These are phyloP conservation scores for Anguilla megastoma DNA, from an alignment of 2,797 vertebrate genomes.

Conservation along the genomic window DNA sequence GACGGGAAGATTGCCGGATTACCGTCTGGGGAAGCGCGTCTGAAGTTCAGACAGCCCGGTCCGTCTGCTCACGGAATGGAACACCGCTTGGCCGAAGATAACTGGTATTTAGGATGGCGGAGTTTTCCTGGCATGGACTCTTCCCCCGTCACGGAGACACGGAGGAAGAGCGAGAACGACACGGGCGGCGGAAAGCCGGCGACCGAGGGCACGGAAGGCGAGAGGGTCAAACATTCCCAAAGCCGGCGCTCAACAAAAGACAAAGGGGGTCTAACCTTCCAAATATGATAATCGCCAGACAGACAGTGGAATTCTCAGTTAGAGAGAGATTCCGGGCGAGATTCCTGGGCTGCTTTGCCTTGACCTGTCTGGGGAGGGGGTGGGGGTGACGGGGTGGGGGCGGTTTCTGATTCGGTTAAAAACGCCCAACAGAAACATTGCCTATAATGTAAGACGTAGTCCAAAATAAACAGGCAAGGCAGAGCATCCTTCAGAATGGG, in stretches of 20 bases:
- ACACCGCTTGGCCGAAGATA: constrained; percentile 56
- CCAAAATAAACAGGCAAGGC: constrained; percentile 62
- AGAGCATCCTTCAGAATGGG: constrained; percentile 57
- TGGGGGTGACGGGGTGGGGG: constrained; percentile 28
- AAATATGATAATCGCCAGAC: constrained; percentile 20
- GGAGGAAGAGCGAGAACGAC: constrained; percentile 46
- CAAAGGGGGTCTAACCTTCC: constrained; percentile 33
- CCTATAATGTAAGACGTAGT: constrained; percentile 46
- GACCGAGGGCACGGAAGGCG: constrained; percentile 48
- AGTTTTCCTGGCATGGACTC: constrained; percentile 49
- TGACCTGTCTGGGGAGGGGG: constrained; percentile 1
- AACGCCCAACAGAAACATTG: constrained; percentile 49
- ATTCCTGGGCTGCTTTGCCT: constrained; percentile 23
- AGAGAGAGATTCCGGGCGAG: constrained; percentile 4
- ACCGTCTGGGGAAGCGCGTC: not conserved
- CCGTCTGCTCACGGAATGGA: not conserved
- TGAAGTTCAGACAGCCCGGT: not conserved
- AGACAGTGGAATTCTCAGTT: constrained; percentile 29
- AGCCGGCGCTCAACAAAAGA: constrained; percentile 44
- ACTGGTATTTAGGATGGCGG: constrained; percentile 62
- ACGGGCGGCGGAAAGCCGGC: constrained; percentile 52
- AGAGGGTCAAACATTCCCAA: constrained; percentile 36
- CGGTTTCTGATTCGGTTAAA: constrained; percentile 7
- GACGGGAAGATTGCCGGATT: not conserved
- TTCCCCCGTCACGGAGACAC: not conserved